Conservation (phyloP, 2,888 invertebrate species). For the Erebia ligea region DNA sequence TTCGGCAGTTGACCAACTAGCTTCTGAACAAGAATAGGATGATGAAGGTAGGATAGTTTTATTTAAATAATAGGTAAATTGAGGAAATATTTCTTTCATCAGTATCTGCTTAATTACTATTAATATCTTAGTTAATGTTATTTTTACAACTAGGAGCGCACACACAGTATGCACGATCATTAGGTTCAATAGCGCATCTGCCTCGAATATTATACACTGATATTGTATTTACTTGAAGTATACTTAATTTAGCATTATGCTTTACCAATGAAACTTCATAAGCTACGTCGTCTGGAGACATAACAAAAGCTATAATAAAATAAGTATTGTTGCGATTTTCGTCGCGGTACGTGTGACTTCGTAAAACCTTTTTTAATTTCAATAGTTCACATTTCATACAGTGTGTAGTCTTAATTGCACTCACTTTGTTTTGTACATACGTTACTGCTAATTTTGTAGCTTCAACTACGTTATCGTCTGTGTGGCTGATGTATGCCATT, state of each 20-base stretch:
- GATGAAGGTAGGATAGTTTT: neutral
- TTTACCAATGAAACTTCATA: constrained; percentile 86
- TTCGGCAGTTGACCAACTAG: neutral
- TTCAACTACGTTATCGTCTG: constrained; percentile 63
- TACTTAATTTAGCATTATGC: constrained; percentile 58
- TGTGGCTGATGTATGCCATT: constrained; percentile 61
- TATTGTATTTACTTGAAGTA: constrained; percentile 80
- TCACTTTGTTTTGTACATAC: constrained; percentile 50
- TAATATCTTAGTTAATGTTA: constrained; percentile 17
- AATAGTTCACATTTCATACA: constrained; percentile 78
- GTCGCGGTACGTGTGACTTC: constrained; percentile 62
- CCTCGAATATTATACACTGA: constrained; percentile 55
- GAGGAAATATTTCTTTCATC: neutral
- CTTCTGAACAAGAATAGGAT: neutral
- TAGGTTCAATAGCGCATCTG: constrained; percentile 51
- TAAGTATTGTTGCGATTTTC: constrained; percentile 57
- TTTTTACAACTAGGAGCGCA: constrained; percentile 48
- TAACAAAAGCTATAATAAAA: constrained; percentile 85
- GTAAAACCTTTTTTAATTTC: constrained; percentile 71
- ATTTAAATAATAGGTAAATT: neutral
- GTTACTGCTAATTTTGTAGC: constrained; percentile 68
- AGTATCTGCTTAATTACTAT: neutral
- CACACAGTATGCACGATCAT: constrained; percentile 56
- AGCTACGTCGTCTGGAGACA: constrained; percentile 84
- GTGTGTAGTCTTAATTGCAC: constrained; percentile 50